A percentile compares a stretch with the other conserved stretches of the same genome.
These are phyloP conservation scores for Paraplagusia blochii DNA, from an alignment of 2,113 vertebrate species.

Conservation along the genomic window DNA sequence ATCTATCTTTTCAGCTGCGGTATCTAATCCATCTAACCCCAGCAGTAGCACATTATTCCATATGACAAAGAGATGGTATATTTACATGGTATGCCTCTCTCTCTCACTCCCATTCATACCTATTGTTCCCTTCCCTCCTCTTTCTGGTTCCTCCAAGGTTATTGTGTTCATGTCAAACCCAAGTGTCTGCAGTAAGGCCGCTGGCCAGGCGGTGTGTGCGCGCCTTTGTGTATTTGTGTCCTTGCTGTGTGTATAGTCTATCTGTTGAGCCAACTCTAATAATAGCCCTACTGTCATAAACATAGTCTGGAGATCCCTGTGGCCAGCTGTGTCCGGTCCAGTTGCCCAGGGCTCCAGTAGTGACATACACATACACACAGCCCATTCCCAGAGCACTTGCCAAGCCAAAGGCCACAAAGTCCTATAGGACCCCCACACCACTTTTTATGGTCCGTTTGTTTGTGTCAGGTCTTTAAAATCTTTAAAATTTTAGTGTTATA, in stretches of 20 bases:
- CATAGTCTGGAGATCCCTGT: constrained; percentile 70
- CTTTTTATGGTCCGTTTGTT: constrained; percentile 7
- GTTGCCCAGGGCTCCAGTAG: constrained; percentile 68
- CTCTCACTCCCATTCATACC: constrained; percentile 18
- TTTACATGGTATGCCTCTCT: neutral
- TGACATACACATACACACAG: constrained; percentile 33
- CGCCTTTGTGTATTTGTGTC: constrained; percentile 27
- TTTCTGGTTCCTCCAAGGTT: constrained; percentile 54
- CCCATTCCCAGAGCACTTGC: constrained; percentile 58
- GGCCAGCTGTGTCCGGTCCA: constrained; percentile 70
- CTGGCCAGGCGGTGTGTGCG: constrained; percentile 27
- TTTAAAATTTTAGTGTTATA: no score
- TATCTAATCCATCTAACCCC: no score
- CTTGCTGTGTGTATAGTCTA: constrained; percentile 45
- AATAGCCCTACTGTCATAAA: constrained; percentile 67
- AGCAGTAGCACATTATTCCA: no score
- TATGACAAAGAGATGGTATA: no score
- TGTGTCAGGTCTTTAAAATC: neutral
- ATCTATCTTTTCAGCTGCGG: constrained; percentile 18
- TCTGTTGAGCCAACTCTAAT: constrained; percentile 69
- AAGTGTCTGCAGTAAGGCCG: constrained; percentile 47
- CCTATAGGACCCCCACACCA: constrained; percentile 41
- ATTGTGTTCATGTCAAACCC: constrained; percentile 49
- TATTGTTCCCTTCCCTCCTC: constrained; percentile 26
- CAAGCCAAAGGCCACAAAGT: constrained; percentile 61